Conservation (phyloP, 2,113 vertebrate species). For the Chaetodon auriga region DNA sequence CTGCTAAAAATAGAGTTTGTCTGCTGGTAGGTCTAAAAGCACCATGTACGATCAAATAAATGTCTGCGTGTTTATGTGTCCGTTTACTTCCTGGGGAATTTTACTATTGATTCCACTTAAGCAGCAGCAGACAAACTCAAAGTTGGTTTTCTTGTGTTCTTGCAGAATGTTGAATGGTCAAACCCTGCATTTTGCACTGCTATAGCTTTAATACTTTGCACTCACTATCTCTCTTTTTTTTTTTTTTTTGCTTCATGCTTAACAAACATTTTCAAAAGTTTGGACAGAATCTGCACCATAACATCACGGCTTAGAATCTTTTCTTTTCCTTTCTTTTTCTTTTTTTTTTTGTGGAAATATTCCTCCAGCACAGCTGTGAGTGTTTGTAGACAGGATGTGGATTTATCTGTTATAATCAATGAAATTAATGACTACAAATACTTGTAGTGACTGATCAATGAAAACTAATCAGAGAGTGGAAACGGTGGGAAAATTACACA, state of each 20-base stretch:
- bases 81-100: conserved; percentile 12
- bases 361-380: neutral
- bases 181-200: neutral
- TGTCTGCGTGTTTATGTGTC: conserved; percentile 34
- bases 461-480: neutral
- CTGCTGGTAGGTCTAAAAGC: conserved; percentile 21
- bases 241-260: neutral
- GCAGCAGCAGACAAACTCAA: neutral
- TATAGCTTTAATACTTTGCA: neutral
- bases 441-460: neutral
- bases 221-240: neutral
- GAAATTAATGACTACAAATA: neutral
- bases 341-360: no score
- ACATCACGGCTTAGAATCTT: no score
- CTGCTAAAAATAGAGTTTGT: conserved; percentile 44
- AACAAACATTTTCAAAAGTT: neutral
- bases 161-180: neutral
- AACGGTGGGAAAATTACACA: neutral
- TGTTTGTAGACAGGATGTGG: neutral
- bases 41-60: conserved; percentile 43
- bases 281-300: neutral
- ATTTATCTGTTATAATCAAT: neutral
- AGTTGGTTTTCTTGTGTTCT: neutral
- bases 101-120: conserved; percentile 3
- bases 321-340: neutral